Base-by-base conservation (phyloP, 2,888 invertebrate species). In the Tetrapedia diversipes region DNA sequence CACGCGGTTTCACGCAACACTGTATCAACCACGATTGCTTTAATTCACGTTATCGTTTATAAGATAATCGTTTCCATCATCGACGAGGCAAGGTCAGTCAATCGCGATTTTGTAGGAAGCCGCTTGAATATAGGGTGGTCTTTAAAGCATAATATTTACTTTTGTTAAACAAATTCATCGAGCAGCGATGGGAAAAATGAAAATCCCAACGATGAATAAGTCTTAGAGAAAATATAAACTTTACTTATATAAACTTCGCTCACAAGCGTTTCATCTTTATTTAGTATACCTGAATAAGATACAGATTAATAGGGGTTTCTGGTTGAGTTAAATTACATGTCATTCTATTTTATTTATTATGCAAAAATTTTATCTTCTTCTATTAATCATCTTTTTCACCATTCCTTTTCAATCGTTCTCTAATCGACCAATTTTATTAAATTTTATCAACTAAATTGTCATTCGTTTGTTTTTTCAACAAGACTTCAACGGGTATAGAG, bases 41-140 rank as follows among this genome's bases (percentile, higher is more conserved):
- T 63, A 76, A 73, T 78, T 71, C 47, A 47, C 27, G 53, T 78
- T 82, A 82, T 82, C 82, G 34, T 66, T 47, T 24, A 32, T 39
- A 2, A 68, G 75, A 70, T 69, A 73, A 63, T 75, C 71, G 59
- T 27, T 51, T 24, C 32, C 49, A 53, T 67, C 54, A 57, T 51
- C 32, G 60, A 56, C 51, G 64, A 45, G 4, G 11, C 63, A 68
- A 80, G 71, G 76, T 74, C 75, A 66, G 49, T 37, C 67, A 49
- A 77, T 78, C 69, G 22, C 10, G 45, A 57, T 72, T 51, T 47
- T 39, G 8, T 49, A 37, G 37, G 11, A 64, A 70, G 65, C 24
- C 43, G 22, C n/a, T 29, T 24, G 34, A 43, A 19, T 43, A 68
- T 27, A 56, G 11, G 54, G 57, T 72, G 68, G 2, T 27, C 4